These are phyloP conservation scores for Smittia aterrima DNA, from an alignment of 2,888 invertebrate species.

Conservation along the genomic window DNA sequence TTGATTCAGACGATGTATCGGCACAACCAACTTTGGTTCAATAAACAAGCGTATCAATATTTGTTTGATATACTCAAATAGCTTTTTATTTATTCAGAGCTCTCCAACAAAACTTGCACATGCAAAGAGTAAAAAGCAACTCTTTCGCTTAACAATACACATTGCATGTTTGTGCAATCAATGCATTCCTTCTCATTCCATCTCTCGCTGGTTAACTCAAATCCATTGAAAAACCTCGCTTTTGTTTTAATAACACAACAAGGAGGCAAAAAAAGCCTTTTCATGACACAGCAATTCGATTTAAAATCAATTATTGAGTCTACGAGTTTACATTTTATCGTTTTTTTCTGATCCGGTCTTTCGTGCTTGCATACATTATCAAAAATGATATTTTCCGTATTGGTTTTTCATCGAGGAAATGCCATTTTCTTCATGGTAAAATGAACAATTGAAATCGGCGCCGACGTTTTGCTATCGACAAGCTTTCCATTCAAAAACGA, in stretches of 20 bases:
- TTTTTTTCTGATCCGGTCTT: background rate
- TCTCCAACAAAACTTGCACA: background rate
- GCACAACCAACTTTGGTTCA: background rate
- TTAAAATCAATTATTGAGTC: slow-evolving; percentile 30
- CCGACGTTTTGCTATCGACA: too few species aligned
- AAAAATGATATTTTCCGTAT: background rate
- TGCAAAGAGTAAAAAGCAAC: too few species aligned
- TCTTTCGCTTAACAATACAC: background rate
- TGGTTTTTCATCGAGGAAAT: too few species aligned
- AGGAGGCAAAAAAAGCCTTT: background rate
- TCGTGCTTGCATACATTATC: slow-evolving; percentile 15
- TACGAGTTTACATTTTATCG: slow-evolving; percentile 18
- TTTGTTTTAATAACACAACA: too few species aligned
- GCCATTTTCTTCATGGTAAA: too few species aligned
- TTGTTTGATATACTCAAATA: slow-evolving; percentile 22
- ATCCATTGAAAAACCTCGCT: too few species aligned
- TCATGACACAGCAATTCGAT: slow-evolving; percentile 27
- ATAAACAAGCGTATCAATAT: slow-evolving; percentile 3
- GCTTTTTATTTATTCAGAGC: slow-evolving; percentile 17
- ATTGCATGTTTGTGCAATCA: slow-evolving; percentile 22
- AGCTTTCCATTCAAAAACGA: too few species aligned
- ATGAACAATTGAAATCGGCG: too few species aligned
- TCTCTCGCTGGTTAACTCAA: background rate
- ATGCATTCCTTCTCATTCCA: background rate
- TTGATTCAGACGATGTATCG: background rate